Conservation (phyloP, 2,113 vertebrate species). For the Cisticola juncidis region DNA sequence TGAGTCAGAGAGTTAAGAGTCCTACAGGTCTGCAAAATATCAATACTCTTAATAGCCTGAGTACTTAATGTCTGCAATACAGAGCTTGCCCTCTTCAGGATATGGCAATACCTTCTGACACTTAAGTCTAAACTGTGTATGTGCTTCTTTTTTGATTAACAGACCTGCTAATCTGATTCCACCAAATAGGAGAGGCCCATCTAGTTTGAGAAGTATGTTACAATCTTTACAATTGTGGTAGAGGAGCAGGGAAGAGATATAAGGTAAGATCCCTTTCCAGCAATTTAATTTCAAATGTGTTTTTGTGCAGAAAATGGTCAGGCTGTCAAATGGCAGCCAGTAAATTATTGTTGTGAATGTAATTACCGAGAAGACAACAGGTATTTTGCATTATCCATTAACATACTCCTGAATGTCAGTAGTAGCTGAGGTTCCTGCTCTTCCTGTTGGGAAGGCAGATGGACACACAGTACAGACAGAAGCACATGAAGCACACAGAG, state of each 20-base stretch:
- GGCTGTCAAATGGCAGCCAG: neutral
- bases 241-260: neutral
- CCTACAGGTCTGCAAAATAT: neutral
- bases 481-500: neutral
- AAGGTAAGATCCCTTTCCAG: neutral
- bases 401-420: neutral
- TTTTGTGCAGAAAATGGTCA: neutral
- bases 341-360: neutral
- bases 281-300: neutral
- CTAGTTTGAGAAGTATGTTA: neutral
- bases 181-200: neutral
- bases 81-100: constrained; percentile 9
- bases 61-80: neutral
- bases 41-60: constrained; percentile 31
- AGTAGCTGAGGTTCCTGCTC: neutral
- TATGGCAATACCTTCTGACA: neutral
- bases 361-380: neutral
- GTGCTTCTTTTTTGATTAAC: neutral
- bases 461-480: neutral
- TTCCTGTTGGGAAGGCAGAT: neutral
- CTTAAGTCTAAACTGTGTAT: neutral
- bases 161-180: neutral
- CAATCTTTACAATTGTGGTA: neutral
- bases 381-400: neutral
- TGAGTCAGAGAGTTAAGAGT: constrained; percentile 11